These are phyloP conservation scores for Danio choprae DNA, from an alignment of 2,797 vertebrate genomes.

Conservation along the genomic window DNA sequence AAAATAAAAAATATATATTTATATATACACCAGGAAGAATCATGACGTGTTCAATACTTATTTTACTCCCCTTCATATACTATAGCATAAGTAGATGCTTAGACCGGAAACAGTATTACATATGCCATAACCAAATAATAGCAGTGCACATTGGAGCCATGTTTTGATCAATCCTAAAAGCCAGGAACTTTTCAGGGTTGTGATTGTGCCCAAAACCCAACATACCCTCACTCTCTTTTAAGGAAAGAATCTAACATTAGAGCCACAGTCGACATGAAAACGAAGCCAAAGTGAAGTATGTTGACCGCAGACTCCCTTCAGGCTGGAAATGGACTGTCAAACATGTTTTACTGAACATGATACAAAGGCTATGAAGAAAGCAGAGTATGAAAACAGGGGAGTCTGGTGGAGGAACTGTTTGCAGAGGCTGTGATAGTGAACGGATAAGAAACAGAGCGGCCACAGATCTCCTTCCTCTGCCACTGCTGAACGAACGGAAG, in stretches of 20 bases:
- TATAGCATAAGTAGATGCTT: too few species aligned
- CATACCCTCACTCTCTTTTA: not conserved
- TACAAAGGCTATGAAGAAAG: not conserved
- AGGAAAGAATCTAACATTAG: slow-evolving; percentile 30
- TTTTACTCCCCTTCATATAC: too few species aligned
- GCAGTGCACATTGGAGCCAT: not conserved
- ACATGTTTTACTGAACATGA: slow-evolving; percentile 12
- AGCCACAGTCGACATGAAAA: slow-evolving; percentile 13
- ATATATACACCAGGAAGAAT: too few species aligned
- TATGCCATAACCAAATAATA: too few species aligned
- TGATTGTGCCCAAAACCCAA: not conserved
- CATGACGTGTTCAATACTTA: too few species aligned
- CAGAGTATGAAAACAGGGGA: not conserved
- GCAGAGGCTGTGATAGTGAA: not conserved
- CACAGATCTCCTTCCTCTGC: slow-evolving; percentile 14
- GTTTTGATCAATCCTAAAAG: slow-evolving; percentile 18
- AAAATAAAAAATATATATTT: too few species aligned
- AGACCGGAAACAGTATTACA: too few species aligned
- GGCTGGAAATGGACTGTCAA: slow-evolving; percentile 11
- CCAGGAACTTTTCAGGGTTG: slow-evolving; percentile 8
- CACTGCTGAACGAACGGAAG: not conserved
- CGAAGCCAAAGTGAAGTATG: not conserved
- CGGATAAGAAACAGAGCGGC: slow-evolving; percentile 13
- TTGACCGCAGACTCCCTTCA: slow-evolving; percentile 14
- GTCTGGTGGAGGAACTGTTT: slow-evolving; percentile 1